Conservation (phyloP, 2,113 vertebrate genomes). For the Prunella fulvescens region DNA sequence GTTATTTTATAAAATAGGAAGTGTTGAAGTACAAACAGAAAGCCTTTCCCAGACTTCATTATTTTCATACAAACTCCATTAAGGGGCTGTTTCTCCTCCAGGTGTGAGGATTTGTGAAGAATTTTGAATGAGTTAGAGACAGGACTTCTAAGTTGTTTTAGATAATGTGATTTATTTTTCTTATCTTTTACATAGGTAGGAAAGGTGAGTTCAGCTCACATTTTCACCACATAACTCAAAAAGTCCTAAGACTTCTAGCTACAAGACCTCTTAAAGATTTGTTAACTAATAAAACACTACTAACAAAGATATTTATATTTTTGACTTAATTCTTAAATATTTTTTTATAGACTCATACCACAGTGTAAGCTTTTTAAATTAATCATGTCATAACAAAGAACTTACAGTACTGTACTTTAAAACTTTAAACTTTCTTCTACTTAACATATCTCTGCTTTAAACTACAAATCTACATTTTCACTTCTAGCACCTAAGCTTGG, state of each 20-base stretch:
- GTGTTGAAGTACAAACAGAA: neutral
- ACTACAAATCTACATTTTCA: neutral
- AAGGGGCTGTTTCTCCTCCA: neutral
- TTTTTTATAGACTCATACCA: neutral
- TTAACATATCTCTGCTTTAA: neutral
- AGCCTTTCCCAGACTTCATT: neutral
- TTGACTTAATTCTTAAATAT: neutral
- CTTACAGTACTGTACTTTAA: neutral
- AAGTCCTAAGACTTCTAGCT: neutral
- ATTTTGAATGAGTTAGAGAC: neutral
- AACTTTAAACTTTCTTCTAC: neutral
- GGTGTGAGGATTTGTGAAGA: neutral
- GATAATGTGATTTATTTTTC: neutral
- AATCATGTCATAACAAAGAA: neutral
- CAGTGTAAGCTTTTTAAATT: neutral
- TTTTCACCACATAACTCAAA: neutral
- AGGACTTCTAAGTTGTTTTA: neutral
- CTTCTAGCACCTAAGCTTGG: neutral
- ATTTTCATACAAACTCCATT: neutral
- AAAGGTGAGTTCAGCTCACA: neutral
- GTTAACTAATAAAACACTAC: neutral
- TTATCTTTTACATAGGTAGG: neutral
- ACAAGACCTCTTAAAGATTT: neutral
- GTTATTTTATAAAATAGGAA: neutral
- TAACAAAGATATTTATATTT: neutral